Conservation (phyloP, 2,888 invertebrate species). For the Ypsolopha sequella region DNA sequence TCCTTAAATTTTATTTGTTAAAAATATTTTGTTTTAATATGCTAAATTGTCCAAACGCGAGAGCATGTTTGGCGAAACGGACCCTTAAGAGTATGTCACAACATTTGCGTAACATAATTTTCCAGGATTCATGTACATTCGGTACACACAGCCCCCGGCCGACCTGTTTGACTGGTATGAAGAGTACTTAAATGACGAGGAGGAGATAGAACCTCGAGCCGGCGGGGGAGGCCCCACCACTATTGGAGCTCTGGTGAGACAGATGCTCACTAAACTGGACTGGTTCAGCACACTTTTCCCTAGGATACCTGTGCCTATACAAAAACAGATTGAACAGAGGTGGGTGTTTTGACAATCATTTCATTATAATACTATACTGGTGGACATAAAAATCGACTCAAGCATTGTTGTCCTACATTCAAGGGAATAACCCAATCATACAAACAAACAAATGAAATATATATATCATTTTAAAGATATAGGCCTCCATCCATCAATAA, state of each 20-base stretch:
- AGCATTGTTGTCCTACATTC: too few species aligned
- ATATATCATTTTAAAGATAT: not conserved
- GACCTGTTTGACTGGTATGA: constrained; percentile 98
- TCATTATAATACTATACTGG: too few species aligned
- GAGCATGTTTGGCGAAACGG: too few species aligned
- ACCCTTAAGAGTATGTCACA: too few species aligned
- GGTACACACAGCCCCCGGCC: constrained; percentile 96
- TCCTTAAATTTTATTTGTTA: too few species aligned
- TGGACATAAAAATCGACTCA: too few species aligned
- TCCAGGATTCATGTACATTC: constrained; percentile 80
- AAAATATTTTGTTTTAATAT: too few species aligned
- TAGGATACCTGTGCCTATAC: constrained; percentile 97
- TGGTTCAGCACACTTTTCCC: constrained; percentile 99
- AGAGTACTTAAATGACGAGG: constrained; percentile 95
- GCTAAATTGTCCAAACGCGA: too few species aligned
- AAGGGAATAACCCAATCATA: too few species aligned
- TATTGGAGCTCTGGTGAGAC: constrained; percentile 92
- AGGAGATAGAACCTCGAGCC: constrained; percentile 97
- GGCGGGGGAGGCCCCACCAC: constrained; percentile 95
- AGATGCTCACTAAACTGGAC: constrained; percentile 95
- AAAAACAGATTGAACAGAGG: constrained; percentile 90
- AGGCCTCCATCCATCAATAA: too few species aligned
- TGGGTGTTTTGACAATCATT: constrained; percentile 15
- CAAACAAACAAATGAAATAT: too few species aligned
- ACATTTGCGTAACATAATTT: not conserved